Evolutionary conservation across 2,797 vertebrate genomes (phyloP).

Genomic region (Pseudochirops cupreus): DNA sequence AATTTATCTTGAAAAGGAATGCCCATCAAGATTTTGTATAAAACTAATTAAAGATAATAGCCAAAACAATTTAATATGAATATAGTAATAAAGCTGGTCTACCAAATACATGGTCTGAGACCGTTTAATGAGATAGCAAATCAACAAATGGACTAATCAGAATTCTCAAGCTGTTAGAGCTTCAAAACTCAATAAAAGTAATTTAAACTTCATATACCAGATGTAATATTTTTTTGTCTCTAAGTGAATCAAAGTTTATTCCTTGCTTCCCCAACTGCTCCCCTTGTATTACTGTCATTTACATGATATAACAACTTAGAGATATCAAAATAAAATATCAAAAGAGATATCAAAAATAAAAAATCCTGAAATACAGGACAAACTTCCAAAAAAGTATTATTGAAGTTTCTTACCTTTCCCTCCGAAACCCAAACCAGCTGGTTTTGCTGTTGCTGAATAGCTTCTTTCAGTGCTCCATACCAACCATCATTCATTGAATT

Average conservation of each 20-base stretch:
- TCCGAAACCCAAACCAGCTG: conserved; percentile 99
- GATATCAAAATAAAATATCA: background rate
- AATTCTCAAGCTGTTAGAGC: conserved; percentile 6
- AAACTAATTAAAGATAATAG: conserved; percentile 4
- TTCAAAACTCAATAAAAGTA: background rate
- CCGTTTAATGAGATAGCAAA: conserved; percentile 3
- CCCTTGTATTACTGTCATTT: background rate
- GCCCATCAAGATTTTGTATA: background rate
- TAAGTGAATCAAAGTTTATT: background rate
- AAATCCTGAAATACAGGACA: background rate
- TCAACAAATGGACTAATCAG: background rate
- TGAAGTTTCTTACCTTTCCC: conserved; percentile 93
- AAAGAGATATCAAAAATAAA: background rate
- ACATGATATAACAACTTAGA: conserved; percentile 4
- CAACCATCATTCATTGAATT: conserved; percentile 99
- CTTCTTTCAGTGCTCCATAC: conserved; percentile 98
- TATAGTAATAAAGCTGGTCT: background rate
- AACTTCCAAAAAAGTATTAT: background rate
- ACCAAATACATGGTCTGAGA: conserved; percentile 3
- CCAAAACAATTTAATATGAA: background rate
- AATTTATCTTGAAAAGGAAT: conserved; percentile 18
- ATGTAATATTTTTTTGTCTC: background rate
- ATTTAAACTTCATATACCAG: background rate
- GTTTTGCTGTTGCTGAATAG: conserved; percentile 97
- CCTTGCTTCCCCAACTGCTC: background rate